These are phyloP conservation scores for Archips crataeganus DNA, from an alignment of 2,888 invertebrate genomes.

Conservation along the genomic window DNA sequence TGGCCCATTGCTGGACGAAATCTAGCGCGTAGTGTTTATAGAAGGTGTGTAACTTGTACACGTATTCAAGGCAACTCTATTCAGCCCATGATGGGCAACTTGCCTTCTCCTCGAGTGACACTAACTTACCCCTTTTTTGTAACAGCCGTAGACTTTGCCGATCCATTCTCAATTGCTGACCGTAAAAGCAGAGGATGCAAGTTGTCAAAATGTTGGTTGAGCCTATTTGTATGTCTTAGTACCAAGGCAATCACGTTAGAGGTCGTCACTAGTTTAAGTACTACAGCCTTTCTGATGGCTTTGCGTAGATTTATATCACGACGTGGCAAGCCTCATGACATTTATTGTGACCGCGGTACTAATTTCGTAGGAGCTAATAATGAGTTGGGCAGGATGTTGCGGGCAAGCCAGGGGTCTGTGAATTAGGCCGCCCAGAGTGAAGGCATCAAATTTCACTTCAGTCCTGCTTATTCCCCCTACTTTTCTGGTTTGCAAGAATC, in stretches of 20 bases:
- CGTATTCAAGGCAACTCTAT: slow-evolving; percentile 27
- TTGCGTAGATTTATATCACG: slow-evolving; percentile 24
- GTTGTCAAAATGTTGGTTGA: too few species aligned
- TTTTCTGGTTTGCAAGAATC: slow-evolving; percentile 2
- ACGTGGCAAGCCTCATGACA: slow-evolving; percentile 22
- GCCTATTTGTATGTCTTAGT: too few species aligned
- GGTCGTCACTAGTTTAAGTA: slow-evolving; percentile 5
- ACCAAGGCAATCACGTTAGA: too few species aligned
- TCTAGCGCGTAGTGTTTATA: background rate
- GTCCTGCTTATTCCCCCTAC: slow-evolving; percentile 7
- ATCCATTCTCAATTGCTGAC: too few species aligned
- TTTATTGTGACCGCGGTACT: slow-evolving; percentile 27
- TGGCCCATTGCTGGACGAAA: slow-evolving; percentile 11
- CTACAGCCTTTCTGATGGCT: background rate
- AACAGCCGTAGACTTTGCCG: too few species aligned
- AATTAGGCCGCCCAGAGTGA: slow-evolving; percentile 14
- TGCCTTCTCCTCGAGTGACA: too few species aligned
- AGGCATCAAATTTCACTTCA: slow-evolving; percentile 20
- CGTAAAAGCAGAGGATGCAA: too few species aligned
- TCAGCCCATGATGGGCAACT: slow-evolving; percentile 9
- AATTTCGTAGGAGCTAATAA: slow-evolving; percentile 20
- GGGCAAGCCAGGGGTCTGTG: slow-evolving; percentile 8
- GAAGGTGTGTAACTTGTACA: slow-evolving; percentile 3
- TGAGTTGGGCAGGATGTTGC: background rate
- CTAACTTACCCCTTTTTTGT: too few species aligned